Conservation (phyloP, 2,888 invertebrate genomes). For the Cynaeus angustus region DNA sequence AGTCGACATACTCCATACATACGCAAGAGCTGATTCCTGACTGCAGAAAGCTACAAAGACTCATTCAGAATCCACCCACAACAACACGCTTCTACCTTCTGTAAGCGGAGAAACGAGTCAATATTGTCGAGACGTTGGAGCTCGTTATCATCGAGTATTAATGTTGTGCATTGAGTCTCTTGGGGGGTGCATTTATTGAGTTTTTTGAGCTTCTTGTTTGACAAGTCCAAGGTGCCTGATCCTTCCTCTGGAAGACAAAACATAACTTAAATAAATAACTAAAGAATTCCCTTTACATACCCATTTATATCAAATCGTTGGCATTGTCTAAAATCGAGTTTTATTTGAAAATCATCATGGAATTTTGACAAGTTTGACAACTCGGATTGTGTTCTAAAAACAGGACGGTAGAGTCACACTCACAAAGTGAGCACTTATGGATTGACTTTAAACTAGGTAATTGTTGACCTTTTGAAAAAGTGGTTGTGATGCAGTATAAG, state of each 20-base stretch:
- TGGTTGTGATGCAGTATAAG: too few relatives aligned
- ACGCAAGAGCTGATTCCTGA: conserved; percentile 88
- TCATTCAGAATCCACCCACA: background rate
- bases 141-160: conserved; percentile 91
- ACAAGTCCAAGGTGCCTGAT: conserved; percentile 81
- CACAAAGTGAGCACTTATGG: too few relatives aligned
- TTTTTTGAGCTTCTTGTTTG: conserved; percentile 87
- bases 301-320: conserved; percentile 33
- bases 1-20: conserved; percentile 91
- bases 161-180: conserved; percentile 78
- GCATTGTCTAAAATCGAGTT: conserved; percentile 20
- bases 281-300: background rate
- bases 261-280: background rate
- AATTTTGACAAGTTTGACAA: conserved; percentile 33
- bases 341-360: conserved; percentile 27
- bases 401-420: conserved; percentile 4
- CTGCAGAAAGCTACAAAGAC: conserved; percentile 84
- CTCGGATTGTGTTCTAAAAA: background rate
- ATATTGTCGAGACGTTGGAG: conserved; percentile 90
- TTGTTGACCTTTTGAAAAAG: too few relatives aligned
- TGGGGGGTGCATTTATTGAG: conserved; percentile 82
- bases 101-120: conserved; percentile 85
- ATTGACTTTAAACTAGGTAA: too few relatives aligned
- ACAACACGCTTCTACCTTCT: conserved; percentile 75
- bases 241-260: conserved; percentile 58